Evolutionary conservation across 2,888 invertebrate species (phyloP), one percentile per base, ranked within the genome.

Genomic region (Drosophila yooni): DNA sequence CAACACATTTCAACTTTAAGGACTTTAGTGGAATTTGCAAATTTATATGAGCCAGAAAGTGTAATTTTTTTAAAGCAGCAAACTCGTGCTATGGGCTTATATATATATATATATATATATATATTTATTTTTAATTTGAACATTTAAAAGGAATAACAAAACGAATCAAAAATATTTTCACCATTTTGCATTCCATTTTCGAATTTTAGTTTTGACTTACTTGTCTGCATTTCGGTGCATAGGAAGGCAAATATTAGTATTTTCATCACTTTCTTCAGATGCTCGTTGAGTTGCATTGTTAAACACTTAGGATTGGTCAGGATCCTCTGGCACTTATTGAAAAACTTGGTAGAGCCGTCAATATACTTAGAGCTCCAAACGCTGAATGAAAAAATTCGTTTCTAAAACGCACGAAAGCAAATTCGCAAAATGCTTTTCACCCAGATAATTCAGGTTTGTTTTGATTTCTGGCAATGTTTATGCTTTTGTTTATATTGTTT

Each of bases 161-260:
- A 8, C 40, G 29, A n/a, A 46, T 8, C 4, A 15, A 50, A 50
- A 27, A 18, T 50, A 50, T 27, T 29, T 27, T 2, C 27, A 10
- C 2, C 18, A 10, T 5, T 5, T 8, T 27, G 10, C 10, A 48
- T 48, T 1, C 15, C 13, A 27, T 1, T 27, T 11, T 18, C 4
- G 4, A 21, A 27, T 11, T 15, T 29, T 1, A 25, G 7, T 18
- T 21, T 7, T 0, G 6, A 92, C 93, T 92, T 80, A 92, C 93
- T 88, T 71, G 91, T 87, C 48, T 91, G 91, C 85, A 92, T 90
- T 88, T 92, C 93, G 51, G 88, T 86, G 84, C 92, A 92, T 1
- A 92, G 68, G 65, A 92, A 91, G 31, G 87, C 88, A 62, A 92
- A 78, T 62, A 91, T 88, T 34, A 91, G 76, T 2, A 91, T 79